Evolutionary conservation across 2,797 vertebrate species (phyloP).

Genomic region (Rhabdomys pumilio): DNA sequence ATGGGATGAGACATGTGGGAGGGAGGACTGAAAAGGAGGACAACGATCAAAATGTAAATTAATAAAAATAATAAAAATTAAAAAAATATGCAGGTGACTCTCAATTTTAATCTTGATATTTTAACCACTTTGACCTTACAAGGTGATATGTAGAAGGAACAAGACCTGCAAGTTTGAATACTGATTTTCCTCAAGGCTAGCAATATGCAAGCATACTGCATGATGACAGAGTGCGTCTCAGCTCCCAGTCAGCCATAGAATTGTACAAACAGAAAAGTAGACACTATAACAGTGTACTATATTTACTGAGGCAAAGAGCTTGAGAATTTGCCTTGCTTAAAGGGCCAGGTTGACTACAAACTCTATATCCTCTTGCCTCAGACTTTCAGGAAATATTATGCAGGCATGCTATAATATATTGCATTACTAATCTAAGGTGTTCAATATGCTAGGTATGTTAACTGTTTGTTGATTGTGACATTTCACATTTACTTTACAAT

Average conservation of each 20-base stretch:
- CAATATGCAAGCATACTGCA: background rate
- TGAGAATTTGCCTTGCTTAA: background rate
- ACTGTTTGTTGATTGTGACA: background rate
- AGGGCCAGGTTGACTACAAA: background rate
- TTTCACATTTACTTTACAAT: background rate
- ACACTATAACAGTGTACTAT: rapidly evolving
- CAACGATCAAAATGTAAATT: background rate
- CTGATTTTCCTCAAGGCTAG: background rate
- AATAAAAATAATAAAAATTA: background rate
- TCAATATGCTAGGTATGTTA: background rate
- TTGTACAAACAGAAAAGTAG: background rate
- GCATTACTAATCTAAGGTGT: background rate
- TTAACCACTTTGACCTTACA: background rate
- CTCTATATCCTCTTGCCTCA: background rate
- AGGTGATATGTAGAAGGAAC: background rate
- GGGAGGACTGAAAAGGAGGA: background rate
- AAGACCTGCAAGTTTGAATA: background rate
- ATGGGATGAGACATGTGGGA: background rate
- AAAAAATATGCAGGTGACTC: background rate
- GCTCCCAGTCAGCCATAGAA: background rate
- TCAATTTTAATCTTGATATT: background rate
- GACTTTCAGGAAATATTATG: background rate
- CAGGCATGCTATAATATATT: too few species aligned
- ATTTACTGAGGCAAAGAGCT: background rate
- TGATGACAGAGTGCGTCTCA: background rate